Evolutionary conservation across 2,797 vertebrate species (phyloP), one percentile per base, ranked within the genome.

Genomic region (Otus scops): DNA sequence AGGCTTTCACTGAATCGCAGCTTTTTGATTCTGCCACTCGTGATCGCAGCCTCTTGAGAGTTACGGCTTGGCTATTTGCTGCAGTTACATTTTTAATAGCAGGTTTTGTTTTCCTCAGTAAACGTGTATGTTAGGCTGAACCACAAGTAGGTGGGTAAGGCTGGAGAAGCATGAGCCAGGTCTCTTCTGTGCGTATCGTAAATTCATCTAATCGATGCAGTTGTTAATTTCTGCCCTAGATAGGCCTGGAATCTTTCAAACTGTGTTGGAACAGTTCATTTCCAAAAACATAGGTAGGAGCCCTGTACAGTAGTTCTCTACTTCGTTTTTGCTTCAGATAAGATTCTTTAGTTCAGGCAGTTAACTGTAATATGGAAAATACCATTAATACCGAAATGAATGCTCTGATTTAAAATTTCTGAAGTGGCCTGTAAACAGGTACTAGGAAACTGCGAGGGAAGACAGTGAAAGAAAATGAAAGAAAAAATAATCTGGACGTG

Each of bases 211-310:
- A 41, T 57, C 85, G 60, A 23, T 22, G 65, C 61, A 26, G 85
- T 85, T 80, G 73, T 22, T 91, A 76, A 88, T 91, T 87, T 83
- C 34, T 89, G 45, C 43, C 80, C 84, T 57, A 68, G 74, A 70
- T 77, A 95, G 92, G 92, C 79, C 68, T 95, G 90, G 75, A 59
- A 65, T 89, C 89, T 85, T 87, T 93, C 74, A 21, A 80, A 50
- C 54, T 85, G 1, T 28, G 30, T 78, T 54, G 78, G 73, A 88
- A 59, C 50, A 8, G 54, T 45, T 81, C 3, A 8, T 61, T 91
- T 80, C 43, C 39, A 51, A 38, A 88, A 65, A 22, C 28, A 22
- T 65, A 50, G 32, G 47, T 79, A 36, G 65, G 53, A 63, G 45
- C 53, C 38, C 30, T 34, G n/a, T 50, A 36, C 45, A 4, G 70